Conservation (phyloP, 2,797 vertebrate genomes). For the Mallotus villosus region DNA sequence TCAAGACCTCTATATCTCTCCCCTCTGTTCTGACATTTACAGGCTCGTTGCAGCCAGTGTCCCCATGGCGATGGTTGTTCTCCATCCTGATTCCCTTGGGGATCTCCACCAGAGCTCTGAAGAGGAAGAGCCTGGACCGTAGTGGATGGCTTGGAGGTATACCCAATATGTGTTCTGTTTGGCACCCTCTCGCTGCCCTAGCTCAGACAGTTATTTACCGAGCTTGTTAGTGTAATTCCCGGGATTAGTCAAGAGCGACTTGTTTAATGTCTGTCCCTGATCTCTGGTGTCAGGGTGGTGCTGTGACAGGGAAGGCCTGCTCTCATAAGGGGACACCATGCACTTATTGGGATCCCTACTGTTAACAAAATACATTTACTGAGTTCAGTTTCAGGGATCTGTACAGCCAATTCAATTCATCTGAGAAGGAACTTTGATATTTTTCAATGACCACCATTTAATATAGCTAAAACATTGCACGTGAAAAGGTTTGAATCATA, state of each 20-base stretch:
- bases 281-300: neutral
- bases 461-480: no score
- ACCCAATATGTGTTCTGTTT: neutral
- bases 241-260: neutral
- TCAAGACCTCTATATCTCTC: neutral
- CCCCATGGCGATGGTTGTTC: slow-evolving; percentile 95
- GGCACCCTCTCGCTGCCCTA: no score
- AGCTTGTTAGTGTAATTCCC: neutral
- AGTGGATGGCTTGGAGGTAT: slow-evolving; percentile 89
- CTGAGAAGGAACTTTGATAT: no score
- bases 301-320: no score
- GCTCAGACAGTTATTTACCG: neutral
- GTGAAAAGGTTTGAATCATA: no score
- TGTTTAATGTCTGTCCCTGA: neutral
- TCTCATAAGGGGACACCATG: no score
- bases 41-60: slow-evolving; percentile 88
- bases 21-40: slow-evolving; percentile 22
- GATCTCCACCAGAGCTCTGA: slow-evolving; percentile 79
- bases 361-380: neutral
- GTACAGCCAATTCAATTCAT: no score
- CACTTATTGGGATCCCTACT: neutral
- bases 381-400: no score
- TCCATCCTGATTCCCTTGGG: slow-evolving; percentile 85
- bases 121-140: slow-evolving; percentile 85
- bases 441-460: no score